Conservation (phyloP, 1,140 invertebrate genomes). For the Radopholus similis region DNA sequence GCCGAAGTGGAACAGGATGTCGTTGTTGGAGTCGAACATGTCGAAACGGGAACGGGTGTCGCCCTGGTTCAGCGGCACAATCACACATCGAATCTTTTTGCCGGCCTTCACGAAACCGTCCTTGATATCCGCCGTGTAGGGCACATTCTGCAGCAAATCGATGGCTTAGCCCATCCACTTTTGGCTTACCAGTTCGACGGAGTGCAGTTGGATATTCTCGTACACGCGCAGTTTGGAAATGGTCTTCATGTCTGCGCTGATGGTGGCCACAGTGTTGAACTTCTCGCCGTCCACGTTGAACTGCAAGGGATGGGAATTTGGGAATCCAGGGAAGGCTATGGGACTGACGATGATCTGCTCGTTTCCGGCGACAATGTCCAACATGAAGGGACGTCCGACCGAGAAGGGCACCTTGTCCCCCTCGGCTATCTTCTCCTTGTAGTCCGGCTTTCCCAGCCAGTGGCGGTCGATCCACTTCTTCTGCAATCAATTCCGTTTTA, state of each 20-base stretch:
- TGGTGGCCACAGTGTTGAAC: background rate
- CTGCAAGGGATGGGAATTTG: too few relatives aligned
- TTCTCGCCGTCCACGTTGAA: background rate
- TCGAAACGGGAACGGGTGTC: background rate
- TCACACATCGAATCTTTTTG: background rate
- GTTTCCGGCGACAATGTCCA: background rate
- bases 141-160: background rate
- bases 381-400: background rate
- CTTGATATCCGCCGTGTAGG: background rate
- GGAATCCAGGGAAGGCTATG: too few relatives aligned
- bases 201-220: background rate
- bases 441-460: background rate
- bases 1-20: background rate
- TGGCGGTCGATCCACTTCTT: background rate
- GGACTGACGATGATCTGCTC: background rate
- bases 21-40: background rate
- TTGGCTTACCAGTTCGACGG: background rate
- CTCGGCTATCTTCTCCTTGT: background rate
- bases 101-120: background rate
- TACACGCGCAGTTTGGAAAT: background rate
- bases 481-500: too few relatives aligned
- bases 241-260: background rate
- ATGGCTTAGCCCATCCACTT: background rate
- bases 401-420: background rate
- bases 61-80: background rate